A percentile compares a stretch with the other conserved stretches of the same genome.
These are phyloP conservation scores for Papilio dardanus DNA, from an alignment of 1,140 invertebrate genomes.

Conservation along the genomic window DNA sequence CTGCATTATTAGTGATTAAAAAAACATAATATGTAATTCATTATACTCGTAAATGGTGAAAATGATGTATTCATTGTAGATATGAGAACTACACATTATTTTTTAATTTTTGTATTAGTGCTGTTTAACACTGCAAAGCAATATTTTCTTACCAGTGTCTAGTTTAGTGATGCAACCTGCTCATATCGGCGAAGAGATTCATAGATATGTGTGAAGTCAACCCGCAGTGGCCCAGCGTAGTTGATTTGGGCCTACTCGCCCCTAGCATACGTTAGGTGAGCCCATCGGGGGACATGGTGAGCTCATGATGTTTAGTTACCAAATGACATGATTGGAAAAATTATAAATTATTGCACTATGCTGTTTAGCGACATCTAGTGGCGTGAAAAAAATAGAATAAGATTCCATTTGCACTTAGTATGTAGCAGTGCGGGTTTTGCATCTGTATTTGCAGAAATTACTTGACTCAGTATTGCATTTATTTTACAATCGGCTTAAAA, in stretches of 20 bases:
- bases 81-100: not conserved
- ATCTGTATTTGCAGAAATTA: not conserved
- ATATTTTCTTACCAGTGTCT: no score
- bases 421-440: not conserved
- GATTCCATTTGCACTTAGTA: no score
- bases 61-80: not conserved
- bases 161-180: no score
- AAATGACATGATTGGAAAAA: not conserved
- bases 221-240: no score
- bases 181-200: no score
- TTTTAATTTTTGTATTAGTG: not conserved
- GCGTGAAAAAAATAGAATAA: not conserved
- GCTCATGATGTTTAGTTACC: no score
- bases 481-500: not conserved
- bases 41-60: not conserved
- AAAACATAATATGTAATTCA: not conserved
- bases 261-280: no score
- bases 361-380: not conserved
- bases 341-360: not conserved
- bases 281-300: no score
- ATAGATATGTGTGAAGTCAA: no score
- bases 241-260: no score
- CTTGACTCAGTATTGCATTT: not conserved
- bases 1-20: slow-evolving; percentile 4
- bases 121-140: not conserved